A percentile compares a stretch with the other conserved stretches of the same genome.
Conservation (phyloP, 2,888 invertebrate genomes). For the Pseudoips prasinana region DNA sequence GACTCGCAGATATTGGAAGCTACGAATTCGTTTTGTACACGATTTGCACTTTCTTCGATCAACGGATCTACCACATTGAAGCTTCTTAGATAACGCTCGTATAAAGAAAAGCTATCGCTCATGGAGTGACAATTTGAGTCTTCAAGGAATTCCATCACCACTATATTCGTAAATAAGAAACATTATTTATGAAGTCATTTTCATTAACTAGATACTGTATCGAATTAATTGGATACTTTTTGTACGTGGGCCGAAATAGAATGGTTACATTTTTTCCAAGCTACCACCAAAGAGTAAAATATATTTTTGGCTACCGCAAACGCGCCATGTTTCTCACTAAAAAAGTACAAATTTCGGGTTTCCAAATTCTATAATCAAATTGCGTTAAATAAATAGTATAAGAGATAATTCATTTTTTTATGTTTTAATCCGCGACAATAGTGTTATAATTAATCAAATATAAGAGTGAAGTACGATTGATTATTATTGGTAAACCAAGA, state of each 20-base stretch:
- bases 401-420: too few relatives aligned
- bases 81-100: slow-evolving; percentile 73
- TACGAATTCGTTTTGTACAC: slow-evolving; percentile 35
- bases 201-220: not conserved
- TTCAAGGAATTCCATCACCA: slow-evolving; percentile 75
- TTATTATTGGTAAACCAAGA: too few relatives aligned
- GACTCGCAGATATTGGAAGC: slow-evolving; percentile 46
- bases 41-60: slow-evolving; percentile 42
- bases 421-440: too few relatives aligned
- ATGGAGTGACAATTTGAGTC: slow-evolving; percentile 73
- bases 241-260: too few relatives aligned
- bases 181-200: slow-evolving; percentile 8
- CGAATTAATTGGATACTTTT: not conserved
- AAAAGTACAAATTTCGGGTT: not conserved
- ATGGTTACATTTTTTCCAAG: too few relatives aligned
- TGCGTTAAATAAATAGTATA: too few relatives aligned
- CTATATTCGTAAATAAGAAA: slow-evolving; percentile 42
- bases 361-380: too few relatives aligned
- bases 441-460: too few relatives aligned
- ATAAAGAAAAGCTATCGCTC: slow-evolving; percentile 74
- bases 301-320: too few relatives aligned
- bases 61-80: slow-evolving; percentile 65
- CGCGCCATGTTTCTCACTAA: slow-evolving; percentile 18
- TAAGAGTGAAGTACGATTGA: too few relatives aligned
- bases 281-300: too few relatives aligned